Base-by-base conservation (phyloP, 2,888 invertebrate genomes). In the Corbicula japonica region DNA sequence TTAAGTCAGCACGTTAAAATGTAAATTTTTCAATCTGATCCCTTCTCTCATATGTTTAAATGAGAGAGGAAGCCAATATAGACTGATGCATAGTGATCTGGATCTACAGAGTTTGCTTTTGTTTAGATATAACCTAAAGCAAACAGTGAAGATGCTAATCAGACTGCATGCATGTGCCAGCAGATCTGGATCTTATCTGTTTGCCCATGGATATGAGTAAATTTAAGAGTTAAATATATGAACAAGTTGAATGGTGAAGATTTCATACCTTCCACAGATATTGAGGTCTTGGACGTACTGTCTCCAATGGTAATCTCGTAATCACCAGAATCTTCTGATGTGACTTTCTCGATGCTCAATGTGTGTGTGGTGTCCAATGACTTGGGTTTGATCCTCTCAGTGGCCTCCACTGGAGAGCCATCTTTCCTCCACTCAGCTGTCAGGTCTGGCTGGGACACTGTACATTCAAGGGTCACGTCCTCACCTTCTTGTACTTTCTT, bases 341-440 rank as follows among this genome's bases (percentile, higher is more conserved):
- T 77, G 18, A 86, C 90, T 32, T 89, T 81, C n/a, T 80, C 85
- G 63, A 92, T 89, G 66, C 85, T 85, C 72, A 93, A 86, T 28
- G 79, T 84, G 79, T 92, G 91, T 44, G 86, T 87, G 18, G 73
- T 82, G 48, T 89, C 91, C 93, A 97, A 97, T 91, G 97, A 96
- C 68, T 97, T 96, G 21, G 97, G 95, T 90, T 85, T 97, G 95
- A 93, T 97, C 92, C 97, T 85, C 54, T 88, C 97, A 96, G 97
- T 97, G 56, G 97, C 97, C 88, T 96, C 96, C 1, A 98, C 95
- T 93, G 97, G 97, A 87, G 96, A 96, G 23, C 90, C 91, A 71
- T 92, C 90, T 81, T 92, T 92, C 70, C 88, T 88, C 93, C 93
- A 93, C 23, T 86, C 88, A 50, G 89, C 91, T 2, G 76, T 72